A percentile compares a stretch with the other conserved stretches of the same genome.
phyloP scores from a whole-genome alignment of 2,113 vertebrate species.

The Amphiprion ocellaris region DNA sequence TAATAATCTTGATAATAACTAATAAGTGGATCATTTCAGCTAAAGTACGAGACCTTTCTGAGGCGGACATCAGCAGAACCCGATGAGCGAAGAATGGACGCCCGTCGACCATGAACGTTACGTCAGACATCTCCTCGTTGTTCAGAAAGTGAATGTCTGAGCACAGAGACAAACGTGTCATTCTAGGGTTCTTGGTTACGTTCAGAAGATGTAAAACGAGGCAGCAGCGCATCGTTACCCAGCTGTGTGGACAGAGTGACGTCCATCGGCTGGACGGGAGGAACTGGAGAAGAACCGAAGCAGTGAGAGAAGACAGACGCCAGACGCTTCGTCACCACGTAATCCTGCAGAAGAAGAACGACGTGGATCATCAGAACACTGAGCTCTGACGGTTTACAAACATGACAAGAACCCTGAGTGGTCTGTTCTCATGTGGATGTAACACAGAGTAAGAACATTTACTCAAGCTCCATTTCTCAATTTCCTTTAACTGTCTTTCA shows the following conservation, averaged over 20 bases:
- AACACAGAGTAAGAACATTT: no score
- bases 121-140: constrained; percentile 96
- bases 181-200: background rate
- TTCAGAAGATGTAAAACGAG: accelerated
- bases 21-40: background rate
- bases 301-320: constrained; percentile 89
- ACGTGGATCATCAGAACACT: no score
- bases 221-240: constrained; percentile 76
- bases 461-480: no score
- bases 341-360: constrained; percentile 83
- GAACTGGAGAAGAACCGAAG: constrained; percentile 87
- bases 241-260: constrained; percentile 91
- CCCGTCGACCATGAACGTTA: constrained; percentile 93
- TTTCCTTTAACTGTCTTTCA: no score
- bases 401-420: no score
- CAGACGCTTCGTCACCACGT: constrained; percentile 88
- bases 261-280: constrained; percentile 85
- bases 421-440: no score
- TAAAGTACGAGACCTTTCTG: constrained; percentile 86
- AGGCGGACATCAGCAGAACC: constrained; percentile 95
- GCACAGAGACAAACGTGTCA: background rate
- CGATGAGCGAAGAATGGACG: constrained; percentile 92
- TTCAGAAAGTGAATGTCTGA: constrained; percentile 94
- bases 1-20: no score
- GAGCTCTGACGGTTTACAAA: no score